Conservation (phyloP, 2,888 invertebrate genomes). For the Drosophila bunnanda region DNA sequence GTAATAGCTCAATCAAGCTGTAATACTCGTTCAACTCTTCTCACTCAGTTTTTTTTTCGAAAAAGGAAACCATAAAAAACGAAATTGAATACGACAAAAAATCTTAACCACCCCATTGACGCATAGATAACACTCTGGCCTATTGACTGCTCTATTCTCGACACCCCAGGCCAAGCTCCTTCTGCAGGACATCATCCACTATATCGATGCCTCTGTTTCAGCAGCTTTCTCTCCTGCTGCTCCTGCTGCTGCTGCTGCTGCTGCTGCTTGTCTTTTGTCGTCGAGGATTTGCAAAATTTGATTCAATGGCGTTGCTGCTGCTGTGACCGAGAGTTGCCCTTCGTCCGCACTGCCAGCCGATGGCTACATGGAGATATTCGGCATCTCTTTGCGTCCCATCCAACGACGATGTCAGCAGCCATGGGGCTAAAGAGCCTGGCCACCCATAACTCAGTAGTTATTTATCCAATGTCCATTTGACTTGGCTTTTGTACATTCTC, state of each 20-base stretch:
- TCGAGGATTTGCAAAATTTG: constrained; percentile 75
- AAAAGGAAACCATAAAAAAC: constrained; percentile 46
- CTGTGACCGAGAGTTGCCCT: constrained; percentile 9
- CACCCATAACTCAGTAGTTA: constrained; percentile 74
- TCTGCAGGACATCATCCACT: constrained; percentile 4
- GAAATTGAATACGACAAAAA: constrained; percentile 80
- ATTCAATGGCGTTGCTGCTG: constrained; percentile 53
- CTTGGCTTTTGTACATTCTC: constrained; percentile 65
- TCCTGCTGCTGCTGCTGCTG: constrained; percentile 5
- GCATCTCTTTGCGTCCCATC: constrained; percentile 61
- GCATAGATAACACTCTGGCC: constrained; percentile 44
- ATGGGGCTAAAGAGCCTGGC: constrained; percentile 52
- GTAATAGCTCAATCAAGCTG: constrained; percentile 14
- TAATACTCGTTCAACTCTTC: neutral
- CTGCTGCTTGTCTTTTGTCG: constrained; percentile 66
- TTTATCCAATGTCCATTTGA: constrained; percentile 76
- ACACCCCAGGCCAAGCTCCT: constrained; percentile 1
- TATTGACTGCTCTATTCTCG: constrained; percentile 56
- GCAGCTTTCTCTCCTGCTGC: constrained; percentile 5
- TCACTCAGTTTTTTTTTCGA: neutral
- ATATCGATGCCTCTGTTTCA: constrained; percentile 25
- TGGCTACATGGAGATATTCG: constrained; percentile 77
- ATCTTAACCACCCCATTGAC: constrained; percentile 76
- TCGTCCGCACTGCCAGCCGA: constrained; percentile 52
- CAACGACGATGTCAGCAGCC: constrained; percentile 46